Evolutionary conservation across 2,888 invertebrate genomes (phyloP).

Genomic region (Drosophila colorata): DNA sequence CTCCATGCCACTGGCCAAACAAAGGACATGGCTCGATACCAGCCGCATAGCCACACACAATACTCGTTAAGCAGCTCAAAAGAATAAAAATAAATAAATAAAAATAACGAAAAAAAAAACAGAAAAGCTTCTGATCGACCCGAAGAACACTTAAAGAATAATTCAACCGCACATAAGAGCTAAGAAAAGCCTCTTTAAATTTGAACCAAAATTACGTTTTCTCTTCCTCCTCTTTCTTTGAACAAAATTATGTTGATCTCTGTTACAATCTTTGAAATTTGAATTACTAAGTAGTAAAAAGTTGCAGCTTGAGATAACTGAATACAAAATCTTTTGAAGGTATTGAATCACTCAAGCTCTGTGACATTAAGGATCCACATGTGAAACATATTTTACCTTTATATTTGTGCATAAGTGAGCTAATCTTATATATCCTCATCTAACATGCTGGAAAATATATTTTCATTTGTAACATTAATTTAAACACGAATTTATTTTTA

Average conservation of each 20-base stretch:
- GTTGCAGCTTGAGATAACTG: not conserved
- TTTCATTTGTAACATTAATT: no score
- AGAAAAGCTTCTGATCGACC: slow-evolving; percentile 50
- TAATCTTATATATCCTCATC: no score
- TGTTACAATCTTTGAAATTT: not conserved
- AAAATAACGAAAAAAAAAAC: slow-evolving; percentile 2
- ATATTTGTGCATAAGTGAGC: no score
- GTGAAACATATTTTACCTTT: no score
- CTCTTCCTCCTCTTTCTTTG: not conserved
- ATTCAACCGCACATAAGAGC: slow-evolving; percentile 40
- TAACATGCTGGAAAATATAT: no score
- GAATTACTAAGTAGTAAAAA: not conserved
- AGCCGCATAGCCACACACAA: slow-evolving; percentile 21
- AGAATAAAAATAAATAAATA: slow-evolving; percentile 14
- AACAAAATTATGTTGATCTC: not conserved
- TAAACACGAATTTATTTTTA: no score
- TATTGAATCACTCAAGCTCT: no score
- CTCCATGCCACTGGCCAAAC: slow-evolving; percentile 34
- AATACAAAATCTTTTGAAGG: not conserved
- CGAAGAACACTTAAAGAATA: slow-evolving; percentile 40
- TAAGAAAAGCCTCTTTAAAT: slow-evolving; percentile 43
- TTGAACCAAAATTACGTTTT: slow-evolving; percentile 10
- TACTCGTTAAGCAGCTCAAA: slow-evolving; percentile 36
- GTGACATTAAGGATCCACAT: no score
- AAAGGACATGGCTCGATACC: slow-evolving; percentile 58